Base-by-base conservation (phyloP, 2,113 vertebrate species). In the Grantiella picta region DNA sequence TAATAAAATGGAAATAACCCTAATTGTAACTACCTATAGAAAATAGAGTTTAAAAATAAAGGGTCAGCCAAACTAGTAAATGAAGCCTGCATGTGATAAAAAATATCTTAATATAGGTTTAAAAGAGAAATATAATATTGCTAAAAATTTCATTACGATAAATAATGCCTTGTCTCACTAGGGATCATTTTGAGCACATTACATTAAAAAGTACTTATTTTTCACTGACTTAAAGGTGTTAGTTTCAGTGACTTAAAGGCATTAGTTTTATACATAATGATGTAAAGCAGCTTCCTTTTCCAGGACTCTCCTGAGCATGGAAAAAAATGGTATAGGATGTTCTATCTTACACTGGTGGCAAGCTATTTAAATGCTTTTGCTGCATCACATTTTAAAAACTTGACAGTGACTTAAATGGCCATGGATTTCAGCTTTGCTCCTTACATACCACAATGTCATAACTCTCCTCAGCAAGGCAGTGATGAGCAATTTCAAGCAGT, bases 381-480 rank as follows among this genome's bases (percentile, higher is more conserved):
- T 83, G 86, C 96, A 94, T 97, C 92, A 96, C 90, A 82, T 95
- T 83, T 97, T 83, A 84, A 92, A 92, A 68, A 7, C 83, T 85
- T 95, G 94, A 94, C 94, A 96, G 95, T 94, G 77, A 97, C 82
- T 96, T 92, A 96, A 97, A 94, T 86, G 77, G 69, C 81, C 92
- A 82, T 35, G 36, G 69, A 97, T 96, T 94, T 91, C 96, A 97
- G 95, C 78, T 89, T 93, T 96, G 40, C 80, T 95, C 49, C 61
- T 85, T 85, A 70, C 63, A 78, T 86, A 90, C 82, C 40, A 50
- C 81, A 92, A 89, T 91, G 53, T 91, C 85, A 90, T 88, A 94
- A 92, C 59, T 95, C 60, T 91, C n/a, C 85, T 95, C 94, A 94
- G 76, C 82, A 84, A 90, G 82, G 57, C 54, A 73, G 50, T 79